Percentiles rank a stretch among this genome's conserved stretches.
Conservation (phyloP, 2,113 vertebrate genomes). For the Pomatostomus ruficeps region DNA sequence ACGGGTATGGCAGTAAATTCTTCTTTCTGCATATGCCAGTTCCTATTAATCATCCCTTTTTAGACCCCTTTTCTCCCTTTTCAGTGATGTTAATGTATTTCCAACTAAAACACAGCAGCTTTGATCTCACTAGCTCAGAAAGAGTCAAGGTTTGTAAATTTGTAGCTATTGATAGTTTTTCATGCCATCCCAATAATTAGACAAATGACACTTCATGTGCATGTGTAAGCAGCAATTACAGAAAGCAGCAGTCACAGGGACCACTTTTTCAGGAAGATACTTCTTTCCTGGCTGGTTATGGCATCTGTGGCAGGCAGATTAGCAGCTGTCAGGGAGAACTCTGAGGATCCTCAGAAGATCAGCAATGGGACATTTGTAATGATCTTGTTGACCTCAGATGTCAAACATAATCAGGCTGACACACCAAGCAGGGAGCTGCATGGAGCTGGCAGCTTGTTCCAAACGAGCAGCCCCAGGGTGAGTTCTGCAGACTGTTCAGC, state of each 20-base stretch:
- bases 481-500: background rate
- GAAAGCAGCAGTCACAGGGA: background rate
- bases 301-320: background rate
- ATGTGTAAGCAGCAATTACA: background rate
- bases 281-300: background rate
- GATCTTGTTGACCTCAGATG: background rate
- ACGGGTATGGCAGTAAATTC: background rate
- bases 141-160: background rate
- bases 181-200: background rate
- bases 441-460: background rate
- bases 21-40: background rate
- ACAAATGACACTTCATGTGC: background rate
- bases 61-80: background rate
- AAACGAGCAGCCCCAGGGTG: background rate
- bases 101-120: background rate
- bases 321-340: background rate
- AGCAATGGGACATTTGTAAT: background rate
- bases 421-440: background rate
- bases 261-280: background rate
- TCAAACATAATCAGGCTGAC: background rate
- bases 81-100: background rate
- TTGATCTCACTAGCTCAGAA: background rate
- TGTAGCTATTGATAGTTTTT: background rate
- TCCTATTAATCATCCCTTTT: background rate
- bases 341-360: background rate